Evolutionary conservation across 2,797 vertebrate genomes (phyloP).

Genomic region (Tolypeutes matacus): DNA sequence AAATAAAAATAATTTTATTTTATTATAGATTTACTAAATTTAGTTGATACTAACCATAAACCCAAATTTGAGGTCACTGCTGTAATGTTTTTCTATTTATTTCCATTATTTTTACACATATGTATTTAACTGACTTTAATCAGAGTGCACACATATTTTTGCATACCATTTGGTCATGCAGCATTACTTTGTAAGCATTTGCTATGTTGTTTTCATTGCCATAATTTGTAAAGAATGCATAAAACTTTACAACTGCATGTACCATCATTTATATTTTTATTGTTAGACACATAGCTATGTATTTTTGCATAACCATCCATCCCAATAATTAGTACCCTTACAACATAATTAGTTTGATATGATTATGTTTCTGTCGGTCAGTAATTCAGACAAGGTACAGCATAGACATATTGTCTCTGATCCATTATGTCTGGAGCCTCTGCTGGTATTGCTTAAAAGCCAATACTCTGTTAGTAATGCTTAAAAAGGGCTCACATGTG

Average conservation of each 20-base stretch:
- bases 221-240: slow-evolving; percentile 22
- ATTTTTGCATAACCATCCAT: neutral
- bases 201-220: neutral
- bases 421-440: neutral
- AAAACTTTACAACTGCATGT: neutral
- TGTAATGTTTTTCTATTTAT: neutral
- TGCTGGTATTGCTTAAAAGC: neutral
- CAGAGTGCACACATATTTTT: neutral
- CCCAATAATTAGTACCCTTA: neutral
- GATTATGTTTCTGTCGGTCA: neutral
- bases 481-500: neutral
- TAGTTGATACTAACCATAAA: neutral
- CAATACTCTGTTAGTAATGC: neutral
- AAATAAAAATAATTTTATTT: slow-evolving; percentile 17
- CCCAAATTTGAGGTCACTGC: neutral
- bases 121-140: neutral
- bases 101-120: neutral
- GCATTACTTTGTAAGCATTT: neutral
- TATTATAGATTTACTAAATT: neutral
- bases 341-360: slow-evolving; percentile 40
- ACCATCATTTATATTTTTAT: neutral
- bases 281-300: neutral
- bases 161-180: neutral
- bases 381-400: neutral
- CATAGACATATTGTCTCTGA: neutral